Base-by-base conservation (phyloP, 2,888 invertebrate species). In the Drosophila fulvimacula region DNA sequence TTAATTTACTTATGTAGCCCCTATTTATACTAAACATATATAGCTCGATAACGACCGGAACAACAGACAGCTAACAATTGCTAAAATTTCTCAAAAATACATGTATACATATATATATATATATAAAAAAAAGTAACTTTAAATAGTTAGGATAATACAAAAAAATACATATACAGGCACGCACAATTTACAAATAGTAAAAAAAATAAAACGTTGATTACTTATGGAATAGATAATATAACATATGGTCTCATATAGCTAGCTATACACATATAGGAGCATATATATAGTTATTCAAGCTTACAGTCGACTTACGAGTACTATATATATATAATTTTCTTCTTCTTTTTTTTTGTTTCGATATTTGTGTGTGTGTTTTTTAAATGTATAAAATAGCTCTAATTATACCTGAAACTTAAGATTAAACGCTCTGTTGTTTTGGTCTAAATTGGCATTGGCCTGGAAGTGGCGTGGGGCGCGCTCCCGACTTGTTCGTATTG, bases 371-470 rank as follows among this genome's bases (percentile, higher is more conserved):
- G 19, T 44, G 17, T n/a, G 24, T 2, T 11, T 36, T 15, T n/a
- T 58, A n/a, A 24, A 57, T 42, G n/a, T 56, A 58, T 38, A 17
- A 51, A 49, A 57, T 55, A 61, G 46, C 57, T 72, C 57, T 73
- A 63, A 49, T 55, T 73, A 79, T 69, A 85, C 69, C 80, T 73
- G 83, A 86, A 76, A 69, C 83, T 83, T 85, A 82, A 85, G 56
- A 71, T 82, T 82, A 65, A 65, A 87, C 77, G 82, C 80, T 83
- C 78, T 77, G 72, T 75, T 73, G 70, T 86, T 81, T 83, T 83
- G 85, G 88, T 87, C 82, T 80, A 82, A 82, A 79, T 79, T 71
- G 84, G 77, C 80, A 81, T 65, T 63, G 55, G 62, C 42, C 57
- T 69, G 73, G 38, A 32, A 51, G 70, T 66, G 70, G 56, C 63